These are phyloP conservation scores for Vimba vimba DNA, from an alignment of 2,113 vertebrate genomes.

Conservation along the genomic window DNA sequence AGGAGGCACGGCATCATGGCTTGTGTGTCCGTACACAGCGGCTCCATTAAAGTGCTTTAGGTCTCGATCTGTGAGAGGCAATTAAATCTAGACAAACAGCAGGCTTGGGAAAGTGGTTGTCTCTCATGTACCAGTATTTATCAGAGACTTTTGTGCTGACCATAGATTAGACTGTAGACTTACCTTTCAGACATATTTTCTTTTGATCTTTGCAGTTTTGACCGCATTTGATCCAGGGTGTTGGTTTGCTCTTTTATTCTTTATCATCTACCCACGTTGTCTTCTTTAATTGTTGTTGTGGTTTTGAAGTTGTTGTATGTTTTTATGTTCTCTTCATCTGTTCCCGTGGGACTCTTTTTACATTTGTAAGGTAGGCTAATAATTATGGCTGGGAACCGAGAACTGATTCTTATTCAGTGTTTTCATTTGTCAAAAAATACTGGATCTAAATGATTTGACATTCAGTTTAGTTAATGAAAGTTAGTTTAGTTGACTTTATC, in stretches of 20 bases:
- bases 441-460: background rate
- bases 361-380: background rate
- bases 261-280: background rate
- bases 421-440: background rate
- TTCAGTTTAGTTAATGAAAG: background rate
- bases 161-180: slow-evolving; percentile 17
- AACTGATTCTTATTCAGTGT: background rate
- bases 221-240: background rate
- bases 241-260: background rate
- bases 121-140: slow-evolving; percentile 33
- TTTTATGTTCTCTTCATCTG: background rate
- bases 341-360: background rate
- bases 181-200: background rate
- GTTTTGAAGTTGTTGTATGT: background rate
- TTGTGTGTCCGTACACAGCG: slow-evolving; percentile 15
- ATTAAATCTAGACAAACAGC: slow-evolving; percentile 45
- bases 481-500: no score
- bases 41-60: slow-evolving; percentile 32
- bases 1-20: background rate
- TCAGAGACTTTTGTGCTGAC: slow-evolving; percentile 51
- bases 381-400: background rate
- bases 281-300: slow-evolving; percentile 19
- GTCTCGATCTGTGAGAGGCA: slow-evolving; percentile 25
- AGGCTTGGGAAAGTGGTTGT: background rate
- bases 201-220: slow-evolving; percentile 21